A percentile compares a stretch with the other conserved stretches of the same genome.
Evolutionary conservation across 2,888 invertebrate species (phyloP).

Genomic region (Acronicta leporina): DNA sequence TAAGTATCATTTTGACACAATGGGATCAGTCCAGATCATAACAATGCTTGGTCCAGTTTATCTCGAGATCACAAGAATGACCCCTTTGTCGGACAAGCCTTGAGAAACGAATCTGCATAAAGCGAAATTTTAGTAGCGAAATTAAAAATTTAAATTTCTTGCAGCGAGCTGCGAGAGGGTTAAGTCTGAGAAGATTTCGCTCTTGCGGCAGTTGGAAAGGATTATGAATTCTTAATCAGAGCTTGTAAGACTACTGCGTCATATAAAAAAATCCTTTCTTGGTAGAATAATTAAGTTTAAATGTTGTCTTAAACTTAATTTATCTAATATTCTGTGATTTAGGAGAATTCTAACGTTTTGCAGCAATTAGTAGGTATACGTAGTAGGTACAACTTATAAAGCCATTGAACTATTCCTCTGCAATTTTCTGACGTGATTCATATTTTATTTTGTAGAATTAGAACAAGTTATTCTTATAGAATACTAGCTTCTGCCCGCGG

Average conservation of each 20-base stretch:
- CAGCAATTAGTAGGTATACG: no score
- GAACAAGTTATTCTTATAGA: no score
- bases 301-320: no score
- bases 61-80: slow-evolving; percentile 36
- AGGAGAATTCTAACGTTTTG: no score
- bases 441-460: no score
- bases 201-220: slow-evolving; percentile 50
- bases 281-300: no score
- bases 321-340: no score
- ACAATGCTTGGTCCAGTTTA: slow-evolving; percentile 49
- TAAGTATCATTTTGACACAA: slow-evolving; percentile 49
- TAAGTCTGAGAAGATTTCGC: slow-evolving; percentile 55
- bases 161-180: slow-evolving; percentile 52
- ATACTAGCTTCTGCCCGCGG: no score
- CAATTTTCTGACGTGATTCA: no score
- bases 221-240: slow-evolving; percentile 41
- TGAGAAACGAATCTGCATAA: slow-evolving; percentile 74
- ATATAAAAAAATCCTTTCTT: not conserved
- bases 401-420: no score
- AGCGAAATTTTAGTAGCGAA: slow-evolving; percentile 69
- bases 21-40: slow-evolving; percentile 43
- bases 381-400: no score
- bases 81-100: slow-evolving; percentile 46
- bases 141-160: slow-evolving; percentile 59
- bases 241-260: slow-evolving; percentile 35